A percentile compares a stretch with the other conserved stretches of the same genome.
phyloP scores from a whole-genome alignment of 2,113 vertebrate genomes.

The Oreochromis aureus region DNA sequence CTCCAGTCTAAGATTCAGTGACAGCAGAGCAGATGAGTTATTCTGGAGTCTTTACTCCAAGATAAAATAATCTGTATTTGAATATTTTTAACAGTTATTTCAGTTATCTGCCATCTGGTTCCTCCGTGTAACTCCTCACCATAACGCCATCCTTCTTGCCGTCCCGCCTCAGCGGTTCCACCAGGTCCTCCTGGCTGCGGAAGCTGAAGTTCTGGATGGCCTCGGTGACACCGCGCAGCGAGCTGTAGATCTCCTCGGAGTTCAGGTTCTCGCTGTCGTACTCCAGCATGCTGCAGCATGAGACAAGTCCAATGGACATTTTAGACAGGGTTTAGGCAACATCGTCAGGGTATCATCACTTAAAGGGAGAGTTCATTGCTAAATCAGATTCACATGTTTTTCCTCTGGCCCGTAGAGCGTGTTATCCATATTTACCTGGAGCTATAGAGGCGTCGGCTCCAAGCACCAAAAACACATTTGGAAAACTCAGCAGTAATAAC shows the following conservation, averaged over 20 bases:
- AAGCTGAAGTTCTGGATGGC: conserved; percentile 96
- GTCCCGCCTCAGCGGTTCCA: conserved; percentile 82
- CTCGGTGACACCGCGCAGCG: conserved; percentile 92
- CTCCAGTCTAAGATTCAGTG: conserved; percentile 51
- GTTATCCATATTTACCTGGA: not conserved
- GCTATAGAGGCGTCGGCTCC: not conserved
- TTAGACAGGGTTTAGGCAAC: not conserved
- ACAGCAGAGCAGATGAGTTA: not conserved
- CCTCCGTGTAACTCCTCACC: conserved; percentile 62
- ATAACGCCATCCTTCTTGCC: conserved; percentile 74
- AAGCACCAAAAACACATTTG: not conserved
- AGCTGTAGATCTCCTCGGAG: conserved; percentile 97
- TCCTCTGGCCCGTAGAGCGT: not conserved
- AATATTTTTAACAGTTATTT: not conserved
- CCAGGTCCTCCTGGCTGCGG: conserved; percentile 95
- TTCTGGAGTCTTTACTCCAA: not conserved
- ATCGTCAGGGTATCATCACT: not conserved
- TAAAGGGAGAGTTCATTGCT: not conserved
- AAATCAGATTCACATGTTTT: not conserved
- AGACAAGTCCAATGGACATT: not conserved
- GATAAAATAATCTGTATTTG: not conserved
- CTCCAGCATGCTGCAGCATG: conserved; percentile 80
- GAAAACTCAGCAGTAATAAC: not conserved
- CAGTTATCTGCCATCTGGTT: not conserved
- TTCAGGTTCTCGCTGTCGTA: conserved; percentile 94